Conservation (phyloP, 2,797 vertebrate species). For the Alca torda region DNA sequence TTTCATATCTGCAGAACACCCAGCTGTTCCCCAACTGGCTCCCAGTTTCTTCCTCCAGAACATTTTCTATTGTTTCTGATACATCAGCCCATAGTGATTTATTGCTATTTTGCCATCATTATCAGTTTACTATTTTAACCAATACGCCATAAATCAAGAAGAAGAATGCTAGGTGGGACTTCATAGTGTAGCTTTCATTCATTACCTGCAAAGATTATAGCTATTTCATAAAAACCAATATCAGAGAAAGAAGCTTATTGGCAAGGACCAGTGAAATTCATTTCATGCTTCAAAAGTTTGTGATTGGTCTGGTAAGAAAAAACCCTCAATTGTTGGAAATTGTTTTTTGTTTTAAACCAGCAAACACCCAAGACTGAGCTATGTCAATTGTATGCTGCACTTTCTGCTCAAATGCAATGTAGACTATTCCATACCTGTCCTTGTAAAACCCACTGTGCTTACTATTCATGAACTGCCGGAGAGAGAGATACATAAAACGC, state of each 20-base stretch:
- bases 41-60: slow-evolving; percentile 52
- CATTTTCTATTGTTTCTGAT: slow-evolving; percentile 62
- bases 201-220: slow-evolving; percentile 80
- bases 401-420: slow-evolving; percentile 29
- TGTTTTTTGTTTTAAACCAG: slow-evolving; percentile 73
- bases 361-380: slow-evolving; percentile 58
- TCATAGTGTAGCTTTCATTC: slow-evolving; percentile 77
- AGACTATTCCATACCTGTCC: slow-evolving; percentile 11
- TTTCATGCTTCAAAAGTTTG: slow-evolving; percentile 83
- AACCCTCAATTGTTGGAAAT: slow-evolving; percentile 65
- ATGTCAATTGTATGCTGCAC: slow-evolving; percentile 46
- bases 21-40: slow-evolving; percentile 28
- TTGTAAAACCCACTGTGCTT: slow-evolving; percentile 62
- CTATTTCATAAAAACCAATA: slow-evolving; percentile 78
- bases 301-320: slow-evolving; percentile 73
- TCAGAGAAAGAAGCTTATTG: slow-evolving; percentile 75
- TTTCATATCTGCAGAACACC: slow-evolving; percentile 40
- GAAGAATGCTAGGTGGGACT: slow-evolving; percentile 74
- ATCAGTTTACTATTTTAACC: slow-evolving; percentile 79
- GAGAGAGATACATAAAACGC: not conserved
- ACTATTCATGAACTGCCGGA: slow-evolving; percentile 62
- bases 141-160: slow-evolving; percentile 78
- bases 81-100: slow-evolving; percentile 65
- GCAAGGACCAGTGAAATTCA: slow-evolving; percentile 76
- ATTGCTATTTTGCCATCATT: slow-evolving; percentile 62